Evolutionary conservation across 2,888 invertebrate genomes (phyloP).

Genomic region (Nephrotoma guestfalica): DNA sequence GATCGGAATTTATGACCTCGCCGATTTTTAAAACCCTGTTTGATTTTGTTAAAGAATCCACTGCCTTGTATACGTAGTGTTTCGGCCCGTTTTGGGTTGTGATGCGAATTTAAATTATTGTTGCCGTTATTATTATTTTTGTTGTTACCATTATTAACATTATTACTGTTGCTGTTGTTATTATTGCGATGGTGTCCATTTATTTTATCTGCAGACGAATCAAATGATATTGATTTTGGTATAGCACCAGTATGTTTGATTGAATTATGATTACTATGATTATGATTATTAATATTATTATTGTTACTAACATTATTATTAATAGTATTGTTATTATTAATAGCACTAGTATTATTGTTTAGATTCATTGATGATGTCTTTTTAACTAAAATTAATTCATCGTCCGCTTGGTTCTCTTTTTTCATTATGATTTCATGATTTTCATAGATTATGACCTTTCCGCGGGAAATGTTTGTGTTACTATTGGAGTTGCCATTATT

Average conservation of each 20-base stretch:
- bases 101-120: background rate
- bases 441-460: background rate
- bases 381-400: constrained; percentile 4
- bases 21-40: constrained; percentile 50
- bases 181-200: constrained; percentile 34
- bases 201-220: constrained; percentile 72
- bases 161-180: constrained; percentile 16
- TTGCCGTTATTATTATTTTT: background rate
- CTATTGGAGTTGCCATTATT: background rate
- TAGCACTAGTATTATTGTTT: constrained; percentile 7
- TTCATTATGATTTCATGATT: background rate
- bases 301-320: constrained; percentile 10
- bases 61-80: constrained; percentile 28
- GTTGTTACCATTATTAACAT: background rate
- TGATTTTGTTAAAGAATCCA: constrained; percentile 59
- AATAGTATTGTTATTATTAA: constrained; percentile 1
- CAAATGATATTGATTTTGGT: constrained; percentile 84
- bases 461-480: constrained; percentile 13
- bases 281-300: constrained; percentile 3
- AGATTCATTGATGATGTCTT: background rate
- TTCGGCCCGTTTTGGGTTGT: background rate
- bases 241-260: constrained; percentile 54
- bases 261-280: constrained; percentile 2
- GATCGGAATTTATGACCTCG: constrained; percentile 34
- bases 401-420: background rate